These are phyloP conservation scores for Drosophila pectinifera DNA, from an alignment of 1,140 invertebrate genomes.

Conservation along the genomic window DNA sequence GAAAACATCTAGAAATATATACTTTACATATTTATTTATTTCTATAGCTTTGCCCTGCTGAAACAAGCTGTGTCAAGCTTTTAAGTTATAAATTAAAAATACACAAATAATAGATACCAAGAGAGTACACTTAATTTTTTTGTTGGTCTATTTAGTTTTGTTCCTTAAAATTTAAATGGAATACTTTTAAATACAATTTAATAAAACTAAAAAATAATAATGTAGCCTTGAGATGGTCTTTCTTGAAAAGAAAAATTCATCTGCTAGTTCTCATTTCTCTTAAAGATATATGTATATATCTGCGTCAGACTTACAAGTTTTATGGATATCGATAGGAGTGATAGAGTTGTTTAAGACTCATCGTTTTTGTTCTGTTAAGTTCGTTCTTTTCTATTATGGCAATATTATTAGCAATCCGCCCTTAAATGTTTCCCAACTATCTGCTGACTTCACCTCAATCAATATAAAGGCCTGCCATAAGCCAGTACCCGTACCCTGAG, in stretches of 20 bases:
- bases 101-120: too few species aligned
- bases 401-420: conserved; percentile 2
- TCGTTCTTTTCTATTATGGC: conserved; percentile 10
- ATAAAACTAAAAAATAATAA: not conserved
- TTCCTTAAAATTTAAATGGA: not conserved
- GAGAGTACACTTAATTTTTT: too few species aligned
- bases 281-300: not conserved
- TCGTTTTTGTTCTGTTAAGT: not conserved
- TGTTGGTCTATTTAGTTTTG: not conserved
- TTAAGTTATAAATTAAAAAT: too few species aligned
- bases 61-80: too few species aligned
- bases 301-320: not conserved
- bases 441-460: conserved; percentile 1
- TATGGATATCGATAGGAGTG: not conserved
- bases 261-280: not conserved
- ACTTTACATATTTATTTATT: too few species aligned
- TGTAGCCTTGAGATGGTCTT: too few species aligned
- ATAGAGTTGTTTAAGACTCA: not conserved
- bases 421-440: conserved; percentile 4
- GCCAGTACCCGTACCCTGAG: not conserved
- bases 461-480: conserved; percentile 15
- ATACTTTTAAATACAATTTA: too few species aligned
- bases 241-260: not conserved
- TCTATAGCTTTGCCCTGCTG: too few species aligned
- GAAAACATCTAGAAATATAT: not conserved